phyloP scores from a whole-genome alignment of 1,140 invertebrate species.

The Anadara kagoshimensis region DNA sequence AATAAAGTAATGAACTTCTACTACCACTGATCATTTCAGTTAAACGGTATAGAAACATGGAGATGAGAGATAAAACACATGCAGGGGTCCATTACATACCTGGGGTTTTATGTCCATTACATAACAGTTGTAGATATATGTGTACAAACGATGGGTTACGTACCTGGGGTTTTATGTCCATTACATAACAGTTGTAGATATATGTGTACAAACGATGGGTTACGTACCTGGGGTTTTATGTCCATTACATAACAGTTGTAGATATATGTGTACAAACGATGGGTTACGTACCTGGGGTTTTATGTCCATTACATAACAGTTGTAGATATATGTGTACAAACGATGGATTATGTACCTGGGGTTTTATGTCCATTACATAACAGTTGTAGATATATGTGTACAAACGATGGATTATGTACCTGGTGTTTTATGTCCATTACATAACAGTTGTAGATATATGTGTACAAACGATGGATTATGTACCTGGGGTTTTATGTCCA shows the following conservation, averaged over 20 bases:
- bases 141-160: too few species aligned
- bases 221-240: too few species aligned
- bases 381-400: slow-evolving; percentile 85
- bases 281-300: too few species aligned
- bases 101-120: not conserved
- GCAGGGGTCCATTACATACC: too few species aligned
- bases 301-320: slow-evolving; percentile 82
- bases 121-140: slow-evolving; percentile 73
- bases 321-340: slow-evolving; percentile 86
- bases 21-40: too few species aligned
- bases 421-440: slow-evolving; percentile 83
- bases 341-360: too few species aligned
- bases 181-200: slow-evolving; percentile 84
- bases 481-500: too few species aligned
- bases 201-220: slow-evolving; percentile 85
- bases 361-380: slow-evolving; percentile 82
- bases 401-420: slow-evolving; percentile 84
- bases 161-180: too few species aligned
- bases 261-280: slow-evolving; percentile 84
- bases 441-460: slow-evolving; percentile 83
- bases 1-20: too few species aligned
- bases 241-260: slow-evolving; percentile 83
- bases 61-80: too few species aligned
- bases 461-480: slow-evolving; percentile 85
- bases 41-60: not conserved